Evolutionary conservation across 2,113 vertebrate genomes (phyloP).

Genomic region (Dermatemys mawii): DNA sequence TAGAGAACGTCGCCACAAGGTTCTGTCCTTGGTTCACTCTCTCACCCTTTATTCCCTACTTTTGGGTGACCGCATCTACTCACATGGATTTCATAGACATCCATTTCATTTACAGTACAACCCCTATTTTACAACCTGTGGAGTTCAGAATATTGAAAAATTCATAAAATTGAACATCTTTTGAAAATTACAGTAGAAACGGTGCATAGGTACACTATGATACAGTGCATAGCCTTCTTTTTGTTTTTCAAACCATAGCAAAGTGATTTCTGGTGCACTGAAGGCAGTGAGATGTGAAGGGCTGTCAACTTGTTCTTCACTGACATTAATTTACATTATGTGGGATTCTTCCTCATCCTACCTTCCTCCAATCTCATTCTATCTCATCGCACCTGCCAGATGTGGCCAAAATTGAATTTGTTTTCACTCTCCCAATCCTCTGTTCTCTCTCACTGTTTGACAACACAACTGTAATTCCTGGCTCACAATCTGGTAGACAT

Average conservation of each 20-base stretch:
- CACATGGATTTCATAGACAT: neutral
- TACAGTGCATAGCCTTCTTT: neutral
- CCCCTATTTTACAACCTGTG: neutral
- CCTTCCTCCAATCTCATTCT: too few species aligned
- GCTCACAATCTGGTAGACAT: neutral
- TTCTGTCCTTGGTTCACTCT: neutral
- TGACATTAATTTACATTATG: too few species aligned
- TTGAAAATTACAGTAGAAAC: neutral
- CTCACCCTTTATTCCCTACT: neutral
- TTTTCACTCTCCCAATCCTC: neutral
- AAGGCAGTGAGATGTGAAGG: neutral
- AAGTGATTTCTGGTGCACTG: neutral
- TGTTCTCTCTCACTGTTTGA: neutral
- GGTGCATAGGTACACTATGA: neutral
- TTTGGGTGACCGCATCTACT: neutral
- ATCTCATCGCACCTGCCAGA: neutral
- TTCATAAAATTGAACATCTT: too few species aligned
- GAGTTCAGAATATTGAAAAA: neutral
- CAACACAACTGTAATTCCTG: neutral
- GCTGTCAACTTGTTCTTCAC: neutral
- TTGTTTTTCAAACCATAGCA: neutral
- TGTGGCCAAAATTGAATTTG: neutral
- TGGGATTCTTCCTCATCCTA: too few species aligned
- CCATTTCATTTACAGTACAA: neutral
- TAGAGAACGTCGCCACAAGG: neutral